Conservation (phyloP, 2,797 vertebrate genomes). For the Amphiprion clarkii region DNA sequence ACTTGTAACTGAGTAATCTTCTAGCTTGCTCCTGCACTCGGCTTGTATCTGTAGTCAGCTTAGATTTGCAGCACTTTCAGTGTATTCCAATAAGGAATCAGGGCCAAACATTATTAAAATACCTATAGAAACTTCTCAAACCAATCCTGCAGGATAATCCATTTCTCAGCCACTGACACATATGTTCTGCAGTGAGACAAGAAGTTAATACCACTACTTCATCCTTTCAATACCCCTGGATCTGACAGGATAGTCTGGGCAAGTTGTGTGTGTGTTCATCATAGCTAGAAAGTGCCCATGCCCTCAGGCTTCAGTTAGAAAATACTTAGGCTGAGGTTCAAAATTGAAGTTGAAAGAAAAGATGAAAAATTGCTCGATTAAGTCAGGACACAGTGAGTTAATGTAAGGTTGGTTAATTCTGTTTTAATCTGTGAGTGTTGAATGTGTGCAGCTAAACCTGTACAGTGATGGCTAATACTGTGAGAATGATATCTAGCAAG, state of each 20-base stretch:
- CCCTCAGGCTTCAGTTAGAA: constrained; percentile 17
- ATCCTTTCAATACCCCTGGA: constrained; percentile 11
- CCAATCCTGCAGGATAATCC: background rate
- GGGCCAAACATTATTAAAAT: background rate
- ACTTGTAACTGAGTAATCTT: background rate
- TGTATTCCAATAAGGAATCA: background rate
- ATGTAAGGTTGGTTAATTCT: too few species aligned
- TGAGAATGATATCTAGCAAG: background rate
- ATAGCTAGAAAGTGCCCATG: constrained; percentile 12
- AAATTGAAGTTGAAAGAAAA: background rate
- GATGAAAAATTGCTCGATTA: background rate
- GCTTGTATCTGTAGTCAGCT: too few species aligned
- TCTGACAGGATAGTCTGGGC: constrained; percentile 7
- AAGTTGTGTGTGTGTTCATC: constrained; percentile 27
- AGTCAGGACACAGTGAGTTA: background rate
- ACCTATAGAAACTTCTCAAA: background rate
- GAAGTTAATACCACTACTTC: background rate
- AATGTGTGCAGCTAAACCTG: background rate
- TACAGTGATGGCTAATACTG: background rate
- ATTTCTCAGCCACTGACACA: background rate
- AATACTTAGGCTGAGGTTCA: constrained; percentile 16
- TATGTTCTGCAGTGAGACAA: constrained; percentile 6
- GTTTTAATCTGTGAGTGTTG: too few species aligned
- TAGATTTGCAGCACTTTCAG: background rate
- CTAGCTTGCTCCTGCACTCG: background rate